Base-by-base conservation (phyloP, 2,797 vertebrate species). In the Chromobotia macracanthus region DNA sequence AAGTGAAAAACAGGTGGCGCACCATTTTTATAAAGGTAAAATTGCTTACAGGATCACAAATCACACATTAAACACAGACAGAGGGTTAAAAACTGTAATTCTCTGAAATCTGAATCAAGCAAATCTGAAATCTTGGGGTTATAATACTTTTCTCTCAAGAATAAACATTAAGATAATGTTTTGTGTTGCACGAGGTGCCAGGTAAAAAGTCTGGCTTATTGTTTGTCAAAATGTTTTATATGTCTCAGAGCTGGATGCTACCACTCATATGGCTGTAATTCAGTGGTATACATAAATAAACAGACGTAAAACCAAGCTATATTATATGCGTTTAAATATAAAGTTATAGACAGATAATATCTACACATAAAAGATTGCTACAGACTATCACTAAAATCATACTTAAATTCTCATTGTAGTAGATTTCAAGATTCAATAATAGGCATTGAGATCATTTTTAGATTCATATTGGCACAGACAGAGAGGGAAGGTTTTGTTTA, bases 391-490 rank as follows among this genome's bases (percentile, higher is more conserved):
- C 75, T 78, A 61, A 84, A 83, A 87, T 84, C 87, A 87, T 86
- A 85, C 35, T 65, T 87, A 81, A 89, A 88, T 87, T 48, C 41
- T 72, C 28, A 69, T 75, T 66, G 38, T 77, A 73, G 68, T 72
- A 66, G 65, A 56, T 74, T 44, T 67, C 75, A n/a, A 81, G 44
- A 46, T 87, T 82, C 69, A 72, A 68, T 56, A 77, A 81, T 89
- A 93, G 92, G 92, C 91, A 93, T 91, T 91, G 88, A 81, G 79
- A 91, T 83, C 60, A n/a, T 79, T 79, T 84, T 66, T 44, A 73
- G 19, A 75, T 69, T 69, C 19, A 79, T 69, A 74, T 58, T 46
- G 56, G 81, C 51, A 75, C 44, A 75, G 48, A 84, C 64, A 80
- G 73, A 82, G 60, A 51, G 77, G 71, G 64, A 77, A 77, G 66